phyloP scores from a whole-genome alignment of 2,888 invertebrate genomes.

The Nematopogon swammerdamellus region DNA sequence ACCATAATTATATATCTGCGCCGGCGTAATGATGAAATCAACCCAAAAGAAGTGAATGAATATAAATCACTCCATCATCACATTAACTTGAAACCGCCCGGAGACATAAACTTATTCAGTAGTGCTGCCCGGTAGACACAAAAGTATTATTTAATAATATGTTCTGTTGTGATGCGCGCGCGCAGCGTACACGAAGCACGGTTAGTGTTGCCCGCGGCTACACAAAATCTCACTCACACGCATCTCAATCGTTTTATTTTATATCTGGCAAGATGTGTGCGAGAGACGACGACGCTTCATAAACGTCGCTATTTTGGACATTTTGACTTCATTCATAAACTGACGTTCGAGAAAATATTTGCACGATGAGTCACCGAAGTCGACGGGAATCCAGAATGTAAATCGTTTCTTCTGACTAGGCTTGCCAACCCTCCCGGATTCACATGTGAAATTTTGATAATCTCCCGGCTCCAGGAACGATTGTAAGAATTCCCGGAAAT shows the following conservation, averaged over 20 bases:
- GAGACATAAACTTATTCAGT: slow-evolving; percentile 45
- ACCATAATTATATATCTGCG: too few relatives aligned
- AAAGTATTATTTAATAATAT: slow-evolving; percentile 52
- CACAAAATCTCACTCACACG: slow-evolving; percentile 16
- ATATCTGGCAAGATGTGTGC: not conserved
- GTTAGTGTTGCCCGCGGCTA: slow-evolving; percentile 23
- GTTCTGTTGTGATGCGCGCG: slow-evolving; percentile 19
- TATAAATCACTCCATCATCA: not conserved
- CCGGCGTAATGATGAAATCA: not conserved
- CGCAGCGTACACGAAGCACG: not conserved
- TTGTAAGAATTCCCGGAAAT: too few relatives aligned
- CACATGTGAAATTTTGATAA: too few relatives aligned
- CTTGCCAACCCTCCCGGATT: too few relatives aligned
- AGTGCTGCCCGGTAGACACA: slow-evolving; percentile 22
- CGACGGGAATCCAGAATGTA: too few relatives aligned
- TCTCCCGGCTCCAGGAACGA: too few relatives aligned
- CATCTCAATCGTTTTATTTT: not conserved
- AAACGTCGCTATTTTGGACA: not conserved
- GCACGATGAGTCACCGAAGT: too few relatives aligned
- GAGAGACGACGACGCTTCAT: not conserved
- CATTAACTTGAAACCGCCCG: slow-evolving; percentile 35
- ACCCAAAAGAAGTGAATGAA: not conserved
- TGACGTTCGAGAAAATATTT: too few relatives aligned
- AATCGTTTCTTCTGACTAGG: too few relatives aligned
- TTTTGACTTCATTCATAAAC: not conserved